These are phyloP conservation scores for Drosophila birchii DNA, from an alignment of 2,888 invertebrate species.

Conservation along the genomic window DNA sequence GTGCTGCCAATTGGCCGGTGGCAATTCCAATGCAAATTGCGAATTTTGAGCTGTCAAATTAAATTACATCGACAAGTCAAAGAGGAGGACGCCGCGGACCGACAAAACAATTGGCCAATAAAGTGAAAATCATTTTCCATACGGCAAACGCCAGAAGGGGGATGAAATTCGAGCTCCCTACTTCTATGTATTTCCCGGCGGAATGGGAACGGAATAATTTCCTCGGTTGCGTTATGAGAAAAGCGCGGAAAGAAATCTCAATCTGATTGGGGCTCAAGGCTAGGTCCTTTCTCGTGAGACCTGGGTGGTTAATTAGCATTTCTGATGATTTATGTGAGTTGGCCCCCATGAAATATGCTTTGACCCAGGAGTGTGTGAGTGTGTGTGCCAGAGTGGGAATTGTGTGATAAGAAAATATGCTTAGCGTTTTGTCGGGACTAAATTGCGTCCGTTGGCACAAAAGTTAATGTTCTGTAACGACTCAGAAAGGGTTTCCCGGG, in stretches of 20 bases:
- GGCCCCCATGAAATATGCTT: conserved; percentile 65
- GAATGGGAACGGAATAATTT: neutral
- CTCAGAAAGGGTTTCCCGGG: conserved; percentile 57
- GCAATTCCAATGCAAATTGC: conserved; percentile 47
- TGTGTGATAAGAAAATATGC: conserved; percentile 74
- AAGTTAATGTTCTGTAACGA: conserved; percentile 74
- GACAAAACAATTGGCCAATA: conserved; percentile 34
- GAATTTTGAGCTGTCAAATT: conserved; percentile 48
- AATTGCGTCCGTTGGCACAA: conserved; percentile 63
- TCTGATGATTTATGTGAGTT: conserved; percentile 64
- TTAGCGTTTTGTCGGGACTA: conserved; percentile 50
- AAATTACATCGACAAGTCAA: conserved; percentile 50
- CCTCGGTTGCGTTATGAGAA: neutral
- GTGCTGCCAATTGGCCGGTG: conserved; percentile 21
- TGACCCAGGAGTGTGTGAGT: conserved; percentile 30
- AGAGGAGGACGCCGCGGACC: conserved; percentile 25
- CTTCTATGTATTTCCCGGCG: neutral
- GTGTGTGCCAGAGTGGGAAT: neutral
- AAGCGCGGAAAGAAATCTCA: conserved; percentile 19
- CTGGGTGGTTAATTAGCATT: conserved; percentile 68
- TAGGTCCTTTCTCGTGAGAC: conserved; percentile 22
- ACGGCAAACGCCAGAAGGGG: neutral
- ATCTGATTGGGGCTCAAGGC: conserved; percentile 12
- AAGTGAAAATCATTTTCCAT: conserved; percentile 34
- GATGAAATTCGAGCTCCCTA: neutral